Conservation (phyloP, 2,888 invertebrate species). For the Stenurella melanura region DNA sequence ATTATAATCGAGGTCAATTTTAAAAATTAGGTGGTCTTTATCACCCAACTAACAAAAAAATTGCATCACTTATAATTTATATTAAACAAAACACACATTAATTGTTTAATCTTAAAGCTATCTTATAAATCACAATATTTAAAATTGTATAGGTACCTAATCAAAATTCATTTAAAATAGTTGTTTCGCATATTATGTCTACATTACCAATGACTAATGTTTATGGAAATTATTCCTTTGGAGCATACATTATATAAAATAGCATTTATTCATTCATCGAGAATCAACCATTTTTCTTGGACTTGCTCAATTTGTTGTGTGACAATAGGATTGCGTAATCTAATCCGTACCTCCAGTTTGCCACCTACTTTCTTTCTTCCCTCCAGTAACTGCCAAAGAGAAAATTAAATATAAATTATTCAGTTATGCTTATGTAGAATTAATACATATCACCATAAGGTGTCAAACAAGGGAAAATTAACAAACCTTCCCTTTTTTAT, state of each 20-base stretch:
- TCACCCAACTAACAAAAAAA: slow-evolving; percentile 21
- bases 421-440: not conserved
- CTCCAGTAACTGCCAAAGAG: slow-evolving; percentile 85
- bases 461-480: not conserved
- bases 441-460: not conserved
- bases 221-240: slow-evolving; percentile 8
- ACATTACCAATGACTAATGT: slow-evolving; percentile 9
- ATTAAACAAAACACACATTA: slow-evolving; percentile 3
- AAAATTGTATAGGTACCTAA: not conserved
- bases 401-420: slow-evolving; percentile 22
- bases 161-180: not conserved
- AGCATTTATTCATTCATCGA: slow-evolving; percentile 79
- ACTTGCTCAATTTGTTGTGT: slow-evolving; percentile 92
- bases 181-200: not conserved
- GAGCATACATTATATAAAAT: not conserved
- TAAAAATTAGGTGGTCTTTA: slow-evolving; percentile 1
- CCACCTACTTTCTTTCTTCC: slow-evolving; percentile 92
- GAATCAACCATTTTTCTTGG: slow-evolving; percentile 93
- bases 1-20: slow-evolving; percentile 8
- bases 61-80: slow-evolving; percentile 16
- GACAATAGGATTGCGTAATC: slow-evolving; percentile 90
- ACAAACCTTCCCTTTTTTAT: too few species aligned
- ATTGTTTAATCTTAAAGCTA: slow-evolving; percentile 39
- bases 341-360: slow-evolving; percentile 90
- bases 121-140: slow-evolving; percentile 34